These are phyloP conservation scores for Megaleporinus macrocephalus DNA, from an alignment of 2,113 vertebrate species.

Conservation along the genomic window DNA sequence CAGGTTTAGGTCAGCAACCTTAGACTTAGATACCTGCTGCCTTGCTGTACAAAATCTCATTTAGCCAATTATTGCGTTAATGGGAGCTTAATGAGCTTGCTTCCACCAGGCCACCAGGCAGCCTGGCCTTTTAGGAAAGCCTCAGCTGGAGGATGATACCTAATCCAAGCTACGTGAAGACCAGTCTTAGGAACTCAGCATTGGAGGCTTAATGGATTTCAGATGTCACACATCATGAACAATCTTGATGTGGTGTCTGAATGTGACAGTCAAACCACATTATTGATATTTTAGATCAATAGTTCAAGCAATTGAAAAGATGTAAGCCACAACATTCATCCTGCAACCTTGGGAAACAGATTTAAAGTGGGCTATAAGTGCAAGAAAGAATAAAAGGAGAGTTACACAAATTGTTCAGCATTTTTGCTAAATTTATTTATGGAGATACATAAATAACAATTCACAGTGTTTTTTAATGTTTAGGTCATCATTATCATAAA, in stretches of 20 bases:
- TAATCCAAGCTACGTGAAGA: slow-evolving; percentile 20
- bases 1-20: not conserved
- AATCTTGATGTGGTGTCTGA: not conserved
- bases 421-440: no score
- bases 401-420: no score
- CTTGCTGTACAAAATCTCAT: slow-evolving; percentile 1
- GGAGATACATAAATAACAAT: no score
- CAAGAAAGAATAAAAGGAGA: not conserved
- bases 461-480: no score
- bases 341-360: not conserved
- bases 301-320: not conserved
- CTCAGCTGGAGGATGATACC: slow-evolving; percentile 14
- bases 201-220: not conserved
- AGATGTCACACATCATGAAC: not conserved
- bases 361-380: not conserved
- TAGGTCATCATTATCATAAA: no score
- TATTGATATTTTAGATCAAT: not conserved
- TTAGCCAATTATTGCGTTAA: slow-evolving; percentile 41
- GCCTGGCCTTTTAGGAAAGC: slow-evolving; percentile 22
- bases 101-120: not conserved
- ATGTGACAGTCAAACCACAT: not conserved
- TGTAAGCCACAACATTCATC: not conserved
- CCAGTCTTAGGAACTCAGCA: slow-evolving; percentile 13
- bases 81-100: slow-evolving; percentile 37
- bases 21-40: not conserved